phyloP scores from a whole-genome alignment of 2,113 vertebrate genomes.

The Malurus elegans region DNA sequence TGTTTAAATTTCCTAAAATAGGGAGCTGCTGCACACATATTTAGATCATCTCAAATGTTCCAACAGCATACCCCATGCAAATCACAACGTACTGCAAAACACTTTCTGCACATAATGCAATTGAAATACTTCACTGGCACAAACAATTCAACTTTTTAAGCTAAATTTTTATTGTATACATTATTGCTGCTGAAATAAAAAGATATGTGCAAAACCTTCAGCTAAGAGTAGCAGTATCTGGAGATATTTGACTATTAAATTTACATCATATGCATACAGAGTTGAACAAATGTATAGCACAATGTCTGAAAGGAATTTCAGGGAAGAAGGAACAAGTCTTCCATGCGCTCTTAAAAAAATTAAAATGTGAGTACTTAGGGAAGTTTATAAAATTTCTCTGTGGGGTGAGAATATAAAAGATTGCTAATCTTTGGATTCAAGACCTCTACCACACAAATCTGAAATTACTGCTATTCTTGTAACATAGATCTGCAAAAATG shows the following conservation, averaged over 20 bases:
- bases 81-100: background rate
- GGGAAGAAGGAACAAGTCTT: background rate
- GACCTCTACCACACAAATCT: background rate
- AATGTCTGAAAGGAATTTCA: background rate
- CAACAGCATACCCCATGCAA: background rate
- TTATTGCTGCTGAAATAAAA: background rate
- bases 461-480: background rate
- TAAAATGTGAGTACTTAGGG: background rate
- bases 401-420: background rate
- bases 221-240: background rate
- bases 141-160: background rate
- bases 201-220: background rate
- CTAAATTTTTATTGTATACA: background rate
- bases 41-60: background rate
- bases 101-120: background rate
- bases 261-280: background rate
- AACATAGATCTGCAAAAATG: background rate
- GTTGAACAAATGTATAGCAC: background rate
- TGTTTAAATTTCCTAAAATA: background rate
- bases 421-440: background rate
- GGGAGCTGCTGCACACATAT: background rate
- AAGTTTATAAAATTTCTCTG: background rate
- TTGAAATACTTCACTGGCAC: background rate
- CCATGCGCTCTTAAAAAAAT: background rate
- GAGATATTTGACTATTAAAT: background rate